Conservation (phyloP, 2,888 invertebrate genomes). For the Liodrosophila aerea region DNA sequence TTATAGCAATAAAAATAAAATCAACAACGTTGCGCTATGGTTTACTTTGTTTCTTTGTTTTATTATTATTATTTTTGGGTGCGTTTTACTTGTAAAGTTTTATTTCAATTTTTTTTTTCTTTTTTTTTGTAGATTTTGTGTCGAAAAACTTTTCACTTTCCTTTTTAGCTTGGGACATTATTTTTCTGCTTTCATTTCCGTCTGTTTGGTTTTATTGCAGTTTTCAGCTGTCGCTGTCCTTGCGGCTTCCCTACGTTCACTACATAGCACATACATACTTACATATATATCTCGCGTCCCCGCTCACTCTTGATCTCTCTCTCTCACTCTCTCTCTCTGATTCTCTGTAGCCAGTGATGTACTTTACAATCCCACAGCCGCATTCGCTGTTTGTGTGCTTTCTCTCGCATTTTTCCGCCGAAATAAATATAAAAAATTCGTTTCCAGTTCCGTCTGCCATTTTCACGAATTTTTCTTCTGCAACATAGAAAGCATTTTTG, state of each 20-base stretch:
- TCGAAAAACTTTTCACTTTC: slow-evolving; percentile 61
- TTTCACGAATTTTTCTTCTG: slow-evolving; percentile 58
- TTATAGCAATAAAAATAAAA: slow-evolving; percentile 71
- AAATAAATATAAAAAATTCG: slow-evolving; percentile 72
- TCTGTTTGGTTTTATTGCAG: slow-evolving; percentile 67
- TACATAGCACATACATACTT: too few relatives aligned
- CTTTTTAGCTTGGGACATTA: slow-evolving; percentile 61
- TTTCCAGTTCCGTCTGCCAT: slow-evolving; percentile 69
- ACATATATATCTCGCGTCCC: neutral
- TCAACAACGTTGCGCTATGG: slow-evolving; percentile 46
- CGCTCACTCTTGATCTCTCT: neutral
- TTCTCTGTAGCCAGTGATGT: slow-evolving; percentile 15
- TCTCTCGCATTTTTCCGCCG: slow-evolving; percentile 32
- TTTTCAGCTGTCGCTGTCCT: slow-evolving; percentile 46
- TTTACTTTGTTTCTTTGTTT: slow-evolving; percentile 34
- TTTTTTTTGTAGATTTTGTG: slow-evolving; percentile 19
- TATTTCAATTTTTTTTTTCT: slow-evolving; percentile 13
- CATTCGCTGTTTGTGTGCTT: slow-evolving; percentile 7
- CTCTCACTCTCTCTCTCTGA: neutral
- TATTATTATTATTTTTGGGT: slow-evolving; percentile 16
- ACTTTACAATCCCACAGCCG: slow-evolving; percentile 15
- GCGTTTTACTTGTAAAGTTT: slow-evolving; percentile 37
- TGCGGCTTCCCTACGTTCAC: slow-evolving; percentile 7
- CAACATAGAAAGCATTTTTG: slow-evolving; percentile 52
- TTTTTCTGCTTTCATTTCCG: slow-evolving; percentile 72